Evolutionary conservation across 2,113 vertebrate genomes (phyloP).

Genomic region (Columba livia): DNA sequence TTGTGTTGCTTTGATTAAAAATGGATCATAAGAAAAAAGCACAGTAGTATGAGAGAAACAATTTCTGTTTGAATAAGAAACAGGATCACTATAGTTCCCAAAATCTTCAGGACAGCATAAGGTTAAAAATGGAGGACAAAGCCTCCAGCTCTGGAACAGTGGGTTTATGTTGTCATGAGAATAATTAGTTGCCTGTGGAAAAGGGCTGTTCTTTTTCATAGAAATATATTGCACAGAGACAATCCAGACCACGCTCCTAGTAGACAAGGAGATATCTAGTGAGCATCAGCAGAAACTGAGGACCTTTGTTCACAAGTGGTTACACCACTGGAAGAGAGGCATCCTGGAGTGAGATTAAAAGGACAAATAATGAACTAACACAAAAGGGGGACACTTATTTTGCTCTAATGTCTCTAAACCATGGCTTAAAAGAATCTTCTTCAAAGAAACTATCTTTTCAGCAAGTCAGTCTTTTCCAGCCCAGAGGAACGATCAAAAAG

Average conservation of each 20-base stretch:
- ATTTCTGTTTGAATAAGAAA: not conserved
- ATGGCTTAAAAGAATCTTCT: not conserved
- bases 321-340: not conserved
- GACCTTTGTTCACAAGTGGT: not conserved
- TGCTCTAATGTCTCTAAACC: not conserved
- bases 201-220: not conserved
- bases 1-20: slow-evolving; percentile 2
- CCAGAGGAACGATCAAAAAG: not conserved
- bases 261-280: not conserved
- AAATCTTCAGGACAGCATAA: not conserved
- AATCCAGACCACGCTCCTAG: not conserved
- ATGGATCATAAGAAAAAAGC: not conserved
- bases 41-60: not conserved
- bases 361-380: not conserved
- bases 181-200: not conserved
- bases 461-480: not conserved
- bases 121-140: not conserved
- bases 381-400: not conserved
- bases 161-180: not conserved
- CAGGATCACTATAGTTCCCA: not conserved
- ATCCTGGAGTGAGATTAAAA: not conserved
- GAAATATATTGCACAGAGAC: not conserved
- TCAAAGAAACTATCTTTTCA: not conserved
- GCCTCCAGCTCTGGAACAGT: not conserved
- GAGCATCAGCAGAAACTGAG: not conserved